Base-by-base conservation (phyloP, 2,113 vertebrate genomes). In the Dendrocopos noguchii region DNA sequence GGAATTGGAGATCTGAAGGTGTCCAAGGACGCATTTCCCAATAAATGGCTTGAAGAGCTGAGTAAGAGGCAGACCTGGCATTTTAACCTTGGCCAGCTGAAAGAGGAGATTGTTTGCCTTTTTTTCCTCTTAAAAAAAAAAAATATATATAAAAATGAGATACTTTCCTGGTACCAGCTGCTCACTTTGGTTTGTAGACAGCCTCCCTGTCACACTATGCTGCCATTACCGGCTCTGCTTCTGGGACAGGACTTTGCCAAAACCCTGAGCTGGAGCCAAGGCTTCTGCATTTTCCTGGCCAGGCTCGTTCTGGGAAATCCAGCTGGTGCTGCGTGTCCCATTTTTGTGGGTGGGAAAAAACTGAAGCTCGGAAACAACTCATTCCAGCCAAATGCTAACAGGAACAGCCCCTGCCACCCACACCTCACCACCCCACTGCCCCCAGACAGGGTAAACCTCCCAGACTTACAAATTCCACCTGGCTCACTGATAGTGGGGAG, bases 291-390 rank as follows among this genome's bases (percentile, higher is more conserved):
- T 92, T 94, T 96, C 96, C 86, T 92, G 94, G 93, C 95, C 93
- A 90, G 75, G 74, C 85, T 95, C 53, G 7, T 97, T 92, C 97
- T 96, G 97, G 96, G 95, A 98, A 98, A 88, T 56, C 65, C 91
- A 85, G 81, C 60, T 42, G 1, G 91, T 5, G 1, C 79, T 89
- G 86, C 7, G 4, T 55, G 67, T 88, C 80, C 82, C 9, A 4
- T 92, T 66, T 4, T 10, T 0, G 88, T 96, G 95, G 95, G 71
- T 76, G 84, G 95, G 94, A 75, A 88, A 57, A 52, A 88, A 76
- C 29, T 19, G 20, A 86, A 95, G 93, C 93, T 95, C 3, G 94
- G 96, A 96, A 97, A 97, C 18, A 67, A 27, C 28, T 20, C 15
- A 13, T 39, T 44, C 11, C 1, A 1, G 96, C 96, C 97, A 97